Evolutionary conservation across 1,140 invertebrate species (phyloP), one percentile per base, ranked within the genome.

Genomic region (Drosophila santomea): DNA sequence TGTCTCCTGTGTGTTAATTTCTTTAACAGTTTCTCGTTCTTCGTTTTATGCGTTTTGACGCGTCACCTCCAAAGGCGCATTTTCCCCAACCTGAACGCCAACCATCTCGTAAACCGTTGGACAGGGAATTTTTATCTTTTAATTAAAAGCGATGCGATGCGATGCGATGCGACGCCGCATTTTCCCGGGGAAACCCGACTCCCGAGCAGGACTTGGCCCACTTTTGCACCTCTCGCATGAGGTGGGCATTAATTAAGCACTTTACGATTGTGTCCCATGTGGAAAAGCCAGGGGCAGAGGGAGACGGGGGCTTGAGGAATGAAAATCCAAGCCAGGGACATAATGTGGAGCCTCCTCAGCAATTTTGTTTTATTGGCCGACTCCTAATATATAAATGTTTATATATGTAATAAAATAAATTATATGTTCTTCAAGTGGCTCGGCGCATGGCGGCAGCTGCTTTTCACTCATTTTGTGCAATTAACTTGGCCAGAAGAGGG

Each of bases 111-210:
- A 57, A 51, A 74, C 47, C 32, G 62, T 68, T 61, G 71, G 64
- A 68, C 76, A 80, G 74, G 64, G 84, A 77, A 83, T 83, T 77
- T 86, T 88, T 86, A 86, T 86, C 83, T 83, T 86, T 86, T 89
- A 86, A 86, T 86, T 86, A 89, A 86, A 86, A 89, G 62, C 83
- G 84, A 73, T 81, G 79, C 20, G 17, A 17, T 17, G 79, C 20
- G 17, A 17, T 17, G 17, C 17, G 20, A 20, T 20, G 20, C 75
- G 72, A 55, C 76, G 41, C 14, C 39, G 32, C 43, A 12, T 66
- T 50, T 64, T 64, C 38, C 45, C 7, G 64, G 47, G 8, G 17
- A 68, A 20, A 47, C 38, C 20, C 36, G 32, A n/a, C 20, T 66
- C 60, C 64, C 50, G 38, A 12, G 4, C 17, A 69, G 62, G 50